Evolutionary conservation across 2,888 invertebrate genomes (phyloP).

Genomic region (Trachelus tabidus): DNA sequence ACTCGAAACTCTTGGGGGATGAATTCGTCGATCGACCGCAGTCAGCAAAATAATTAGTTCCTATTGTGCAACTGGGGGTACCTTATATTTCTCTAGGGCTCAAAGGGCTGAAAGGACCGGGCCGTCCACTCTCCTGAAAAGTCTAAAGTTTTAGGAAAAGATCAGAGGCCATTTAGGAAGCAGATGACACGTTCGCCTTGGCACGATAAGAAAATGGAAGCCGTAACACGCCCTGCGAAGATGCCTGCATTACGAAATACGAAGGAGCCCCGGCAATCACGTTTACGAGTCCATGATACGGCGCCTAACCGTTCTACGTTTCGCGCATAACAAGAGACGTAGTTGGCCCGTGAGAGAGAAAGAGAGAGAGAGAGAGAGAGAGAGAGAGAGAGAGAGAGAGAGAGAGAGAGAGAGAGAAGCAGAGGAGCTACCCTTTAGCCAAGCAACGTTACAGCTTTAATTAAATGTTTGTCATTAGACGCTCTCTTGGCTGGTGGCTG

Average conservation of each 20-base stretch:
- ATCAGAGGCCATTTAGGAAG: too few relatives aligned
- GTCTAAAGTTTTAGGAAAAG: too few relatives aligned
- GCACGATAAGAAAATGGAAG: constrained; percentile 58
- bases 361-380: too few relatives aligned
- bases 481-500: not conserved
- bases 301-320: constrained; percentile 26
- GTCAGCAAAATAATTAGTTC: too few relatives aligned
- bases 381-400: too few relatives aligned
- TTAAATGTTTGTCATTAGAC: constrained; percentile 47
- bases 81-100: too few relatives aligned
- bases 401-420: too few relatives aligned
- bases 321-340: constrained; percentile 31
- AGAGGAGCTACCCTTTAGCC: constrained; percentile 15
- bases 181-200: constrained; percentile 58
- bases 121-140: too few relatives aligned
- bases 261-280: constrained; percentile 53
- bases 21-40: too few relatives aligned
- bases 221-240: constrained; percentile 61
- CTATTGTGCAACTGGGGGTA: too few relatives aligned
- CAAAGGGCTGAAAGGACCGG: too few relatives aligned
- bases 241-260: constrained; percentile 62
- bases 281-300: constrained; percentile 58
- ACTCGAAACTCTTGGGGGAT: not conserved
- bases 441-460: constrained; percentile 53
- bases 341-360: too few relatives aligned